These are phyloP conservation scores for Amblyornis subalaris DNA, from an alignment of 2,113 vertebrate genomes.

Conservation along the genomic window DNA sequence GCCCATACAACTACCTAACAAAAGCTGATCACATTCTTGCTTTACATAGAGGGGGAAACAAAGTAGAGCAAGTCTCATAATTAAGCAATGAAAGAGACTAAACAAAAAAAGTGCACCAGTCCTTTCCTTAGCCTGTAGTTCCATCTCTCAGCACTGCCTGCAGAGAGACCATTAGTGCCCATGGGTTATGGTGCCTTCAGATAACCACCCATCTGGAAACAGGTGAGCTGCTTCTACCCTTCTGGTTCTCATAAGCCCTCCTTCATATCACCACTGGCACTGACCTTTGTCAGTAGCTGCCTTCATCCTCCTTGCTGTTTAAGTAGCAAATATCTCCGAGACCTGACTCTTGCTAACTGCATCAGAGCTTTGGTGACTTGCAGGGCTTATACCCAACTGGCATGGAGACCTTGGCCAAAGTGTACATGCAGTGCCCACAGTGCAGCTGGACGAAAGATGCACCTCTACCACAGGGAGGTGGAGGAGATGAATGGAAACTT, in stretches of 20 bases:
- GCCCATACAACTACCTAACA: not conserved
- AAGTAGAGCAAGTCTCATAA: accelerated
- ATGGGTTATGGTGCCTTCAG: not conserved
- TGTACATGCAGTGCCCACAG: not conserved
- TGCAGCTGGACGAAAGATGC: not conserved
- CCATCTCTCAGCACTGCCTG: not conserved
- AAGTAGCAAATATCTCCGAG: accelerated
- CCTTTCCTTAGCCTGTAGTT: not conserved
- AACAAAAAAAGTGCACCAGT: not conserved
- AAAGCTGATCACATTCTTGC: not conserved
- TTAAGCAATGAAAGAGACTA: not conserved
- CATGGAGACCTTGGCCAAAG: not conserved
- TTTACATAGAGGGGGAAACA: not conserved
- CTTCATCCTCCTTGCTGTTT: not conserved
- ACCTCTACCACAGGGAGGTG: not conserved
- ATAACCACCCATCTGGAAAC: not conserved
- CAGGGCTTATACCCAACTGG: accelerated
- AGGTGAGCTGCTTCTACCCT: not conserved
- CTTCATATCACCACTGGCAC: not conserved
- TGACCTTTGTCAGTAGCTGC: not conserved
- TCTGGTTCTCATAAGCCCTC: not conserved
- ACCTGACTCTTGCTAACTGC: not conserved
- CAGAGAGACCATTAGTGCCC: not conserved
- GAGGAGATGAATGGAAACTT: accelerated
- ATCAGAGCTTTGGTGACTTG: not conserved